A percentile compares a stretch with the other conserved stretches of the same genome.
Evolutionary conservation across 2,797 vertebrate species (phyloP).

Genomic region (Poecilia velifera): DNA sequence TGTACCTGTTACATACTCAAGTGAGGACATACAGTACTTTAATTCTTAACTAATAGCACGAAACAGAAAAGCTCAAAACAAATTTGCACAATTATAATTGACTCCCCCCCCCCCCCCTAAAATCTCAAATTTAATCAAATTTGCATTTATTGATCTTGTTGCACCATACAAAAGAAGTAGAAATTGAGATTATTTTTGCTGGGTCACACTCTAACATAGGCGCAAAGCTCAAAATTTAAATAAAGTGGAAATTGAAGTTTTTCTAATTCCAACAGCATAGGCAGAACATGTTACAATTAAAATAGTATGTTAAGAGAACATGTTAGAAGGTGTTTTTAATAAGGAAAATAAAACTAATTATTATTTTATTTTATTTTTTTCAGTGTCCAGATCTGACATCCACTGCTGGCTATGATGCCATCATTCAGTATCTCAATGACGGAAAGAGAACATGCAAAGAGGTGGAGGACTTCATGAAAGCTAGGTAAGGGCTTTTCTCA

Average conservation of each 20-base stretch:
- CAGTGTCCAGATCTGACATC: conserved; percentile 88
- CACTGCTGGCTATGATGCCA: conserved; percentile 88
- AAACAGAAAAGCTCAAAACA: neutral
- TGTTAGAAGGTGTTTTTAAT: neutral
- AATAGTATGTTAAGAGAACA: neutral
- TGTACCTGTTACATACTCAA: neutral
- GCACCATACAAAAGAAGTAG: conserved; percentile 8
- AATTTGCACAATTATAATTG: neutral
- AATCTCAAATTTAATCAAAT: neutral
- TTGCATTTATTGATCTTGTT: neutral
- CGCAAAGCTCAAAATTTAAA: conserved; percentile 55
- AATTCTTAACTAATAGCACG: neutral
- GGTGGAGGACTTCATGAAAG: conserved; percentile 95
- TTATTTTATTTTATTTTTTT: conserved; percentile 11
- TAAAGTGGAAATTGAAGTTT: neutral
- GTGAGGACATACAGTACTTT: neutral
- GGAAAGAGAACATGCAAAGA: conserved; percentile 95
- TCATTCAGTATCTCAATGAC: conserved; percentile 91
- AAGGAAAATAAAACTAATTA: neutral
- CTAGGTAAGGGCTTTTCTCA: conserved; percentile 81
- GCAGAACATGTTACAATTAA: neutral
- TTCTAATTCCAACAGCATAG: neutral
- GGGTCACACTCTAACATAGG: conserved; percentile 39
- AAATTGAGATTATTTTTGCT: conserved; percentile 50
- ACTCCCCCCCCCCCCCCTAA: neutral